Base-by-base conservation (phyloP, 1,140 invertebrate genomes). In the Drosophila eugracilis region DNA sequence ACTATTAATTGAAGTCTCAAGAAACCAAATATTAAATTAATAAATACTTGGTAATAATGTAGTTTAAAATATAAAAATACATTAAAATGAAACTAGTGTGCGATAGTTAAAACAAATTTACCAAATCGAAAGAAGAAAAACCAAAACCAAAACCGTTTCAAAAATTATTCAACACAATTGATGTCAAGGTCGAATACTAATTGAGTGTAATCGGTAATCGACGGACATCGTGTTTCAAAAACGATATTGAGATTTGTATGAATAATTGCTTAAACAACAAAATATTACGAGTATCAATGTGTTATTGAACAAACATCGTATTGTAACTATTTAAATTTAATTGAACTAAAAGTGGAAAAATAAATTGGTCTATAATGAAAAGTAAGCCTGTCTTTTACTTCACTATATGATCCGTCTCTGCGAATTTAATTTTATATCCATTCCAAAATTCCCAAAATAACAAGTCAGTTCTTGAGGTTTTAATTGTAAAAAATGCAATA, bases 361-460 rank as follows among this genome's bases (percentile, higher is more conserved):
- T 84, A 84, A 84, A 84, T 75, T 44, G 75, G 60, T 85, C 63
- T 75, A 83, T 75, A 67, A 78, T 72, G 52, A 85, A 72, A 59
- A 65, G 17, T 54, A 6, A 22, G 17, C 1, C 6, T 0, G n/a
- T 17, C 15, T 45, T 26, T 42, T 7, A n/a, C 12, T 62, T 0
- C 6, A 12, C 2, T 45, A n/a, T n/a, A n/a, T n/a, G n/a, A n/a
- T n/a, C n/a, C 22, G 12, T 7, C 7, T 14, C 3, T n/a, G 19
- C 4, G 32, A n/a, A n/a, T n/a, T n/a, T n/a, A n/a, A 50, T 19
- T 9, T 1, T 4, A 21, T 3, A 4, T 19, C 5, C 21, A n/a
- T 7, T 14, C 24, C 14, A 47, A 28, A 1, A 15, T 10, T 34
- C 34, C 58, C 53, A 17, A 30, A 62, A 59, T 59, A 62, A 62